Percentiles rank a stretch among this genome's conserved stretches.
Conservation (phyloP, 37 sponge, comb jelly and placozoan species). For the Aphrocallistes beatrix region DNA sequence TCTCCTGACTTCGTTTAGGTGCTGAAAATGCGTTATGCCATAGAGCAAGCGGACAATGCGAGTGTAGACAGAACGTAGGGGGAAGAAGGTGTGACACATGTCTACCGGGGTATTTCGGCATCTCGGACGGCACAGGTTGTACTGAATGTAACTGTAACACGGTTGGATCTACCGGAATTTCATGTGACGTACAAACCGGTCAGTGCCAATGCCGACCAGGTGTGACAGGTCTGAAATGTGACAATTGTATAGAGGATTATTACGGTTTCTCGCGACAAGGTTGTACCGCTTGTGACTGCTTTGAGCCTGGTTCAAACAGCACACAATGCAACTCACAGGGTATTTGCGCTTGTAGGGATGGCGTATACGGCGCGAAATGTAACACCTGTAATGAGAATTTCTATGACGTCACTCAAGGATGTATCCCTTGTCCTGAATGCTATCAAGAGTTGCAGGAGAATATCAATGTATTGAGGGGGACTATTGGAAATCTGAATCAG, state of each 20-base stretch:
- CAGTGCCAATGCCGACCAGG: conserved; percentile 21
- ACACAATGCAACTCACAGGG: not conserved
- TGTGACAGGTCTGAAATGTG: conserved; percentile 25
- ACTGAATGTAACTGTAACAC: conserved; percentile 46
- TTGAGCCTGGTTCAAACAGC: not conserved
- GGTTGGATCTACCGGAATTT: not conserved
- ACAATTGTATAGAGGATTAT: conserved; percentile 18
- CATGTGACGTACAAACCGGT: conserved; percentile 21
- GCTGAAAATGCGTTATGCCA: not conserved
- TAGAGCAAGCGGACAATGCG: conserved; percentile 41
- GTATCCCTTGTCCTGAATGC: not conserved
- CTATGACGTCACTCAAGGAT: not conserved
- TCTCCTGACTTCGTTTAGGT: not conserved
- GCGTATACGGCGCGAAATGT: not conserved
- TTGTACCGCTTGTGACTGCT: not conserved
- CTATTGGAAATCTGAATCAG: not conserved
- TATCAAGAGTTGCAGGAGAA: not conserved
- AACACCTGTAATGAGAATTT: not conserved
- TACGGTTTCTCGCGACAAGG: conserved; percentile 4
- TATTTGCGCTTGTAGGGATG: not conserved
- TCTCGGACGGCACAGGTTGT: conserved; percentile 26
- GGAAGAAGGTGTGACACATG: conserved; percentile 63
- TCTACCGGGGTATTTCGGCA: conserved; percentile 36
- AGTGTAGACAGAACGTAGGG: conserved; percentile 47
- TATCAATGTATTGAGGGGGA: not conserved